A percentile compares a stretch with the other conserved stretches of the same genome.
These are phyloP conservation scores for Ciconia boyciana DNA, from an alignment of 2,113 vertebrate genomes.

Conservation along the genomic window DNA sequence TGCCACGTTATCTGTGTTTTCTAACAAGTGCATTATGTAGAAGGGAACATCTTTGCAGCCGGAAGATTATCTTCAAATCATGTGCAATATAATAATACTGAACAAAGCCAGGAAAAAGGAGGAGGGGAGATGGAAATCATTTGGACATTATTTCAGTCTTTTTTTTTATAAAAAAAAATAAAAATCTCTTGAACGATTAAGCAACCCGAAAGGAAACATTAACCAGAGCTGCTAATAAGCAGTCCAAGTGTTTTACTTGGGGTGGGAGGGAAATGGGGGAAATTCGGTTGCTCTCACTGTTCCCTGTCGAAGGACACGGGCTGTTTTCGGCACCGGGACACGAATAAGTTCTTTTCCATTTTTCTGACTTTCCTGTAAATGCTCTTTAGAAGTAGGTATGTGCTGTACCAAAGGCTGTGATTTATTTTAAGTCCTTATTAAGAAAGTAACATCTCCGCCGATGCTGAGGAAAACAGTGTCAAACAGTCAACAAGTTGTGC, in stretches of 20 bases:
- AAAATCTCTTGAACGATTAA: not conserved
- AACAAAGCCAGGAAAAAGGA: slow-evolving; percentile 13
- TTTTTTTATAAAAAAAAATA: not conserved
- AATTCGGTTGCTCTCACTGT: not conserved
- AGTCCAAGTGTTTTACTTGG: slow-evolving; percentile 10
- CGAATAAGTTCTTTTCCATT: not conserved
- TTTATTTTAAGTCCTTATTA: not conserved
- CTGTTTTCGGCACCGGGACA: not conserved
- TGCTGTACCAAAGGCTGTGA: slow-evolving; percentile 64
- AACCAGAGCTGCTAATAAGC: slow-evolving; percentile 35
- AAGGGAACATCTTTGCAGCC: slow-evolving; percentile 20
- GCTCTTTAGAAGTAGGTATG: slow-evolving; percentile 38
- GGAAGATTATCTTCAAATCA: slow-evolving; percentile 5
- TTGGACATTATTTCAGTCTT: slow-evolving; percentile 23
- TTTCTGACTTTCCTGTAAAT: slow-evolving; percentile 14
- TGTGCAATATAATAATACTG: slow-evolving; percentile 22
- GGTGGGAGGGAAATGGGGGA: not conserved
- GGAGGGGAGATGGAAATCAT: not conserved
- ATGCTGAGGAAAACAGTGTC: slow-evolving; percentile 4
- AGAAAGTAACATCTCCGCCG: not conserved
- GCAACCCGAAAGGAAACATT: slow-evolving; percentile 5
- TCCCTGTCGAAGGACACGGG: not conserved
- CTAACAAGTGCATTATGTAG: slow-evolving; percentile 44
- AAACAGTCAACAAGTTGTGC: slow-evolving; percentile 60
- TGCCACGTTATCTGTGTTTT: not conserved